Base-by-base conservation (phyloP, 2,888 invertebrate genomes). In the Tetramorium bicarinatum region DNA sequence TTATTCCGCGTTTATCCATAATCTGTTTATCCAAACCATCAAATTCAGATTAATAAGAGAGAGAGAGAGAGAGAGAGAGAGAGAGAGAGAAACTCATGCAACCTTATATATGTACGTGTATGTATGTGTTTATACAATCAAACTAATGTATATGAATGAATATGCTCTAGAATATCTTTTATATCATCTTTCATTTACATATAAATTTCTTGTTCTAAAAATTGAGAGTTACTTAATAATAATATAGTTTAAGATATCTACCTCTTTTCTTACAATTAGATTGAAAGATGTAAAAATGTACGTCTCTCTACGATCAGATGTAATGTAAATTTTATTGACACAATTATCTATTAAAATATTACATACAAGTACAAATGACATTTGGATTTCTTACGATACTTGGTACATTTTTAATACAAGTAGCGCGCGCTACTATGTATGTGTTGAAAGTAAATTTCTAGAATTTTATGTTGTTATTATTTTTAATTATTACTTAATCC, bases 221-320 rank as follows among this genome's bases (percentile, higher is more conserved):
- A 34, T 34, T 8, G 47, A 66, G 2, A 18, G 9, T 44, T 47
- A 18, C 21, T 29, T 29, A 47, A 25, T 47, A 47, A 21, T 21
- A 47, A 67, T 25, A 44, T 44, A 47, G 29, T 64, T 47, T 47
- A 44, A 41, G 15, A 47, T 15, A 44, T 66, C 66, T 66, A 67
- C 66, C 66, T 67, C 66, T 29, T 66, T 44, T 67, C 9, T 47
- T 47, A 34, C 41, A 41, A 9, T 66, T 44, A 29, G 44, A 25
- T 49, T 9, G 1, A 49, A 25, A 47, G 0, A 34, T 34, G 21
- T 66, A 15, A 15, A 47, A 66, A 66, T 29, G 44, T 66, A 47
- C 6, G 9, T 21, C 3, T 47, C 9, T 15, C 6, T 29, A 15
- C 8, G 18, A 44, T 15, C 8, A 44, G 18, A 47, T 18, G 38